These are phyloP conservation scores for Alviniconcha strummeri DNA, from an alignment of 2,888 invertebrate species.

Conservation along the genomic window DNA sequence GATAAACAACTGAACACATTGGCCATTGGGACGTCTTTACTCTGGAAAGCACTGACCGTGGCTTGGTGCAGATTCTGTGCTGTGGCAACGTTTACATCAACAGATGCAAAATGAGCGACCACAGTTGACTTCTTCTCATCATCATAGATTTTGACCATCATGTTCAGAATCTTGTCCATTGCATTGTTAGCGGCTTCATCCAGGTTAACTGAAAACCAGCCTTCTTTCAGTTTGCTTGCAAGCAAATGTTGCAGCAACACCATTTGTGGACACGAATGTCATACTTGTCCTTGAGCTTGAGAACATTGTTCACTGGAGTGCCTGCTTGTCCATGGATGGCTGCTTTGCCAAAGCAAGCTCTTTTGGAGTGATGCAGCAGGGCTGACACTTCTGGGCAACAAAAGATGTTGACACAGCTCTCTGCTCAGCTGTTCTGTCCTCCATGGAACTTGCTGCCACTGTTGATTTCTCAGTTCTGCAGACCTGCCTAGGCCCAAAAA, in stretches of 20 bases:
- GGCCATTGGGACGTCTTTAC: background rate
- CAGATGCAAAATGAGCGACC: background rate
- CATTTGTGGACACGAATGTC: background rate
- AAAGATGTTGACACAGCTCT: too few relatives aligned
- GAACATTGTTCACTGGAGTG: too few relatives aligned
- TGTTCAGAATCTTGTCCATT: constrained; percentile 5
- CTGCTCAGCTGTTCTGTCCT: too few relatives aligned
- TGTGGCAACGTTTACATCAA: background rate
- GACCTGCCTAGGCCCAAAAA: too few relatives aligned
- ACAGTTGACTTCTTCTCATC: background rate
- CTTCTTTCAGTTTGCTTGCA: background rate
- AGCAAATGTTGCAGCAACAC: background rate
- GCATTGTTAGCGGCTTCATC: constrained; percentile 9
- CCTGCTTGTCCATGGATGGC: too few relatives aligned
- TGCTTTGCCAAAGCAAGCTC: too few relatives aligned
- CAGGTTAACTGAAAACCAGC: background rate
- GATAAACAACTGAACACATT: background rate
- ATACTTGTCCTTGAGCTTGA: background rate
- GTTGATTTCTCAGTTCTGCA: too few relatives aligned
- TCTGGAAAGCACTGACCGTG: background rate
- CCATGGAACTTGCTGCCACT: too few relatives aligned
- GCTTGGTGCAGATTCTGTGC: background rate
- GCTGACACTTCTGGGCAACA: too few relatives aligned
- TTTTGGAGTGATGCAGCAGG: too few relatives aligned
- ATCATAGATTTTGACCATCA: background rate